Percentiles rank a stretch among this genome's conserved stretches.
These are phyloP conservation scores for Toxotes lorentzi DNA, from an alignment of 2,797 vertebrate species.

Conservation along the genomic window DNA sequence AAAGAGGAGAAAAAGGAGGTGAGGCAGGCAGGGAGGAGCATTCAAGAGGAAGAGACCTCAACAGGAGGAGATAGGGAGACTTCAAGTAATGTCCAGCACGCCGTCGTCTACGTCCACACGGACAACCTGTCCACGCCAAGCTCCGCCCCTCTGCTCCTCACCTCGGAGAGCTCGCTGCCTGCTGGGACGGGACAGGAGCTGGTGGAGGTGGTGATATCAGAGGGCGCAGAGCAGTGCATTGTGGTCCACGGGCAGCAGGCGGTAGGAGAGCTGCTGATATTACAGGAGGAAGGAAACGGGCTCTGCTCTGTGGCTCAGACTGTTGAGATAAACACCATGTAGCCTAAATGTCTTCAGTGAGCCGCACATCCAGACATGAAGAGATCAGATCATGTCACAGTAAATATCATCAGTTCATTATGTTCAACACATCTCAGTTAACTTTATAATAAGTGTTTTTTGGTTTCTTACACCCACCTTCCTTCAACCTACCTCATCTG, in stretches of 20 bases:
- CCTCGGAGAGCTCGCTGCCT: constrained; percentile 43
- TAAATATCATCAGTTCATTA: not conserved
- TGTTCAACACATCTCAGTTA: not conserved
- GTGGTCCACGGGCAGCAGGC: constrained; percentile 71
- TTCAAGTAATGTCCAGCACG: constrained; percentile 31
- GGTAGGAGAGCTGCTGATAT: constrained; percentile 70
- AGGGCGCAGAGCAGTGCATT: constrained; percentile 73
- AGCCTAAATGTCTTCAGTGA: not conserved
- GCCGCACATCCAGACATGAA: not conserved
- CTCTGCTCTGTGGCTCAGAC: constrained; percentile 79
- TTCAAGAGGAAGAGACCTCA: not conserved
- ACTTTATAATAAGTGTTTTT: not conserved
- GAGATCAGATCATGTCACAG: not conserved
- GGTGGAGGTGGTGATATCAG: constrained; percentile 67
- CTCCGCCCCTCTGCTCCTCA: constrained; percentile 62
- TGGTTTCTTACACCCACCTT: not conserved
- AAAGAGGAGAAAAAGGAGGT: constrained; percentile 24
- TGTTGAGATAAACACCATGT: constrained; percentile 71
- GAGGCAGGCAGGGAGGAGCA: not conserved
- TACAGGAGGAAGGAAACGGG: constrained; percentile 68
- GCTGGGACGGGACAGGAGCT: constrained; percentile 42
- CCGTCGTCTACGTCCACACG: constrained; percentile 64
- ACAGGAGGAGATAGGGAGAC: constrained; percentile 4
- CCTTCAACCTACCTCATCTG: not conserved
- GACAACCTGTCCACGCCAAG: constrained; percentile 5